phyloP scores from a whole-genome alignment of 2,113 vertebrate species.

The Acanthochromis polyacanthus region DNA sequence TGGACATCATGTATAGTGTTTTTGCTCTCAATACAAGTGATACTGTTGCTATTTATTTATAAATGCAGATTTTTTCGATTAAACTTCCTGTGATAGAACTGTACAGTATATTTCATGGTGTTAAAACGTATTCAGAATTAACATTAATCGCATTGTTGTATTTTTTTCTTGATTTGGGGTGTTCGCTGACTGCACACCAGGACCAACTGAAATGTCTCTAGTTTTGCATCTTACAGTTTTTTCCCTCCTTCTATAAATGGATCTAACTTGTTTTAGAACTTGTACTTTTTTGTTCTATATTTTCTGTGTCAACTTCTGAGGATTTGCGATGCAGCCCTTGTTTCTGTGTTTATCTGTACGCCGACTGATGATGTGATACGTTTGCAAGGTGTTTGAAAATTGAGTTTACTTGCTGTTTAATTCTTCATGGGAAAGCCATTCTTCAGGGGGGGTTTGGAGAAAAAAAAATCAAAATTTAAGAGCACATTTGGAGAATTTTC shows the following conservation, averaged over 20 bases:
- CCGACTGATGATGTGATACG: slow-evolving; percentile 47
- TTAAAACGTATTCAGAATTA: slow-evolving; percentile 27
- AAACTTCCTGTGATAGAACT: slow-evolving; percentile 60
- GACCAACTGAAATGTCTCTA: slow-evolving; percentile 61
- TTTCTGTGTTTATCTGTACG: slow-evolving; percentile 56
- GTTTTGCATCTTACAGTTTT: slow-evolving; percentile 39
- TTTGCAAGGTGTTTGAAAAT: slow-evolving; percentile 57
- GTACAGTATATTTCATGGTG: slow-evolving; percentile 64
- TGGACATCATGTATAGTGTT: slow-evolving; percentile 60
- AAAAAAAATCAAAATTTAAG: slow-evolving; percentile 44
- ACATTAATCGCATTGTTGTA: slow-evolving; percentile 12
- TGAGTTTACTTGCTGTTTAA: slow-evolving; percentile 33
- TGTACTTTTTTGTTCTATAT: slow-evolving; percentile 42
- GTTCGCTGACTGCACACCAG: slow-evolving; percentile 38
- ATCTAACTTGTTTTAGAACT: slow-evolving; percentile 51
- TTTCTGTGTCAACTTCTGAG: slow-evolving; percentile 37
- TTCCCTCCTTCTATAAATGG: slow-evolving; percentile 55
- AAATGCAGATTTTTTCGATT: slow-evolving; percentile 49
- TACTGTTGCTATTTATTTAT: slow-evolving; percentile 81
- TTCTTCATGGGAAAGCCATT: slow-evolving; percentile 62
- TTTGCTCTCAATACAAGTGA: slow-evolving; percentile 55
- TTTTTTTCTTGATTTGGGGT: slow-evolving; percentile 24
- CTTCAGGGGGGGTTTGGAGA: slow-evolving; percentile 24
- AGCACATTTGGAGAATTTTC: slow-evolving; percentile 19
- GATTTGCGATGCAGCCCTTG: slow-evolving; percentile 34